Percentiles rank a stretch among this genome's conserved stretches.
These are phyloP conservation scores for Pissodes strobi DNA, from an alignment of 1,140 invertebrate genomes.

Conservation along the genomic window DNA sequence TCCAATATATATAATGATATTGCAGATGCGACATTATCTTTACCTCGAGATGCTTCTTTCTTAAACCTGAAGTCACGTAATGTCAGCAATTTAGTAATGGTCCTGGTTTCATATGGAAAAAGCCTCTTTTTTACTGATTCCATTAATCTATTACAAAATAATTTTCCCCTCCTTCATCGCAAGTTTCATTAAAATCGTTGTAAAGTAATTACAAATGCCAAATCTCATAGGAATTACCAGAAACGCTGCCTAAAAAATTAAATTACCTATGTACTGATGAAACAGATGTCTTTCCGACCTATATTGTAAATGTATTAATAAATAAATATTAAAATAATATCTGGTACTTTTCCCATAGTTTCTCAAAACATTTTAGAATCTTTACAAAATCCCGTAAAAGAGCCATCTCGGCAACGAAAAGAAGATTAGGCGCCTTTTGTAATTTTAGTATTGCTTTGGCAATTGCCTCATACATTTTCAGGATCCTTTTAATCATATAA, in stretches of 20 bases:
- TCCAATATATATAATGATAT: not conserved
- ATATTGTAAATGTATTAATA: too few relatives aligned
- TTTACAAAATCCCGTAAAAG: conserved; percentile 18
- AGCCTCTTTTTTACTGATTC: conserved; percentile 14
- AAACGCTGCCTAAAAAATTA: conserved; percentile 19
- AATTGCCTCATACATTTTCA: conserved; percentile 22
- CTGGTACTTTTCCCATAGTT: conserved; percentile 21
- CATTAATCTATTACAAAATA: conserved; percentile 14
- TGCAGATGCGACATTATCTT: not conserved
- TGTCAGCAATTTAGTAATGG: not conserved
- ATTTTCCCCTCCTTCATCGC: conserved; percentile 11
- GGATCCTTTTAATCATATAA: too few relatives aligned
- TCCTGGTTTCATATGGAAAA: conserved; percentile 27
- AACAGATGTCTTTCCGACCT: too few relatives aligned
- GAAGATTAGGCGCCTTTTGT: conserved; percentile 13
- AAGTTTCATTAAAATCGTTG: not conserved
- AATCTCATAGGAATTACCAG: conserved; percentile 20
- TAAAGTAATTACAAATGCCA: conserved; percentile 20
- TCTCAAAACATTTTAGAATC: conserved; percentile 23
- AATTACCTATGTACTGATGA: too few relatives aligned
- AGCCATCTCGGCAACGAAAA: conserved; percentile 4
- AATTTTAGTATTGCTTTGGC: conserved; percentile 23
- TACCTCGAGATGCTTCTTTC: not conserved
- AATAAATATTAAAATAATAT: conserved; percentile 14
- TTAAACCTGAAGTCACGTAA: not conserved